Evolutionary conservation across 1,140 invertebrate genomes (phyloP), one percentile per base, ranked within the genome.

Genomic region (Magallana angulata): DNA sequence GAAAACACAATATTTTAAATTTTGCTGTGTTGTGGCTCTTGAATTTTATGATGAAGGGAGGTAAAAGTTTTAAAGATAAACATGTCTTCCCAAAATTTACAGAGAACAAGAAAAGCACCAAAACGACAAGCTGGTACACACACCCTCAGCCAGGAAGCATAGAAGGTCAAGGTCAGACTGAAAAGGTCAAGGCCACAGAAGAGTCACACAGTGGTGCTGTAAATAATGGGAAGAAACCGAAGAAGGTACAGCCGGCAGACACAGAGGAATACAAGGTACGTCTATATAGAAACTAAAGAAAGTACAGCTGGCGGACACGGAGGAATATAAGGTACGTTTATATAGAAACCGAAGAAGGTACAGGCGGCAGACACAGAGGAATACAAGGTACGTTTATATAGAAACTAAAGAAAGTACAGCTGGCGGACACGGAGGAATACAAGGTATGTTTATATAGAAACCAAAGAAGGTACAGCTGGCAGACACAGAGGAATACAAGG

Each of bases 151-250:
- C 68, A 7, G 68, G 36, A 24, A 30, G 8, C 68, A 76, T 9
- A 12, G 12, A 18, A 76, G 68, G 68, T 76, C 7, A 76, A 76
- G 68, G 68, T 30, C 64, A 71, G n/a, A 24, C 30, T 8, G 64
- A 24, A 18, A 24, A 76, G 12, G 24, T 76, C 24, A 30, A 76
- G 68, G 68, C 24, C 68, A 76, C 68, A 76, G 24, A 36, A 0
- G 68, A 11, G 68, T 11, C 68, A 12, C 9, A 11, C 30, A 71
- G 64, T 24, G 18, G 30, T 76, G 24, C 68, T 30, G 68, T 76
- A 8, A 76, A 76, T 12, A 76, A 76, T 76, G 68, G 68, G 36
- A 76, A 76, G 24, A 76, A 76, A 30, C 68, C 68, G 1, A 76
- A 76, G 68, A 76, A 76, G 36, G 18, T 76, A 12, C 68, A 36